phyloP scores from a whole-genome alignment of 2,888 invertebrate species.

The Dryobotodes eremita region DNA sequence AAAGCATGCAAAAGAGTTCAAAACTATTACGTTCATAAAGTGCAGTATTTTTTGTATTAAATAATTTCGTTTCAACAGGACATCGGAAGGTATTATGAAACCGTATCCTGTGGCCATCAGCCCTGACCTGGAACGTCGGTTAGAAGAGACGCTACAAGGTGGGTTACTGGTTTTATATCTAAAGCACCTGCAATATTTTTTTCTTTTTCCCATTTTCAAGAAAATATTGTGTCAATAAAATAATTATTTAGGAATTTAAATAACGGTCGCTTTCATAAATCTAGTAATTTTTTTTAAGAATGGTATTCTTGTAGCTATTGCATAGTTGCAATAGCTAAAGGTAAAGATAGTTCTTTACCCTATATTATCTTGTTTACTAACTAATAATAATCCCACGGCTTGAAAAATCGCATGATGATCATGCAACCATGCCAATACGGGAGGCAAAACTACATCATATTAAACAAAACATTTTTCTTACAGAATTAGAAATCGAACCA shows the following conservation, averaged over 20 bases:
- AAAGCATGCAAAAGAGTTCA: neutral
- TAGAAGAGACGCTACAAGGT: slow-evolving; percentile 90
- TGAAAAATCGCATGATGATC: no score
- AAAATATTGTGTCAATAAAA: no score
- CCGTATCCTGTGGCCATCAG: slow-evolving; percentile 95
- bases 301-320: no score
- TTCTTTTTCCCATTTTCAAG: neutral
- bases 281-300: no score
- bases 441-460: neutral
- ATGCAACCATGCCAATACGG: no score
- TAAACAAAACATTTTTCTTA: slow-evolving; percentile 1
- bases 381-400: no score
- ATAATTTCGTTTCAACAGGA: slow-evolving; percentile 71
- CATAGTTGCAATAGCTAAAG: no score
- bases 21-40: neutral
- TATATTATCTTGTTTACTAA: no score
- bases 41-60: neutral
- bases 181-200: neutral
- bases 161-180: neutral
- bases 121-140: slow-evolving; percentile 92
- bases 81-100: slow-evolving; percentile 93
- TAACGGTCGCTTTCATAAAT: no score
- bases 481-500: slow-evolving; percentile 83
- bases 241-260: no score
- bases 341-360: no score